Conservation (phyloP, 2,888 invertebrate genomes). For the Eretmocerus hayati region DNA sequence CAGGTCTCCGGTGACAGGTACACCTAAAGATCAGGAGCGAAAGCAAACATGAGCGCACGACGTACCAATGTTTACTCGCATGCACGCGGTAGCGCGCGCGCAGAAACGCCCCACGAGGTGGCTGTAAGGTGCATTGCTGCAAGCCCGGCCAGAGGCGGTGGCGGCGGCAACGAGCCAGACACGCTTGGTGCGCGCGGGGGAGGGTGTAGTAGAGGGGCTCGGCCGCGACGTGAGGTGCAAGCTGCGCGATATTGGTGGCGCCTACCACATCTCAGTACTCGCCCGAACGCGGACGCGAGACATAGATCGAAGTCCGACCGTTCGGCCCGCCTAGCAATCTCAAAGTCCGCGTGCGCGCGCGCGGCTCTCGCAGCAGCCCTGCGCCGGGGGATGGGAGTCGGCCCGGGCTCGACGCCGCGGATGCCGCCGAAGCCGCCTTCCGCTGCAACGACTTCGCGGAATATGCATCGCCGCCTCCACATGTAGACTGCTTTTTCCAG, state of each 20-base stretch:
- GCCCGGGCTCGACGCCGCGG: background rate
- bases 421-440: background rate
- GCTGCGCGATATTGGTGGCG: conserved; percentile 11
- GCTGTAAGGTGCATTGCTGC: too few species aligned
- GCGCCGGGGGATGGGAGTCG: background rate
- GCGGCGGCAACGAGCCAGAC: background rate
- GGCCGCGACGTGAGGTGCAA: conserved; percentile 13
- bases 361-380: background rate
- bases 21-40: too few species aligned
- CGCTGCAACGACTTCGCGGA: background rate
- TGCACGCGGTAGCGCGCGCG: background rate
- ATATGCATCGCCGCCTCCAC: background rate
- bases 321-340: background rate
- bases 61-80: too few species aligned
- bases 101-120: background rate
- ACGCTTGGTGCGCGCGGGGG: conserved; percentile 21
- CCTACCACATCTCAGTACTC: conserved; percentile 35
- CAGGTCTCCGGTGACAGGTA: too few species aligned
- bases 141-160: background rate
- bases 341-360: background rate
- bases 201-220: conserved; percentile 20
- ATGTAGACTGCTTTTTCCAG: background rate
- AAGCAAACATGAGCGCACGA: too few species aligned
- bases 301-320: background rate
- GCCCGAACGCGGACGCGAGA: conserved; percentile 40